Percentiles rank a stretch among this genome's conserved stretches.
Conservation (phyloP, 2,797 vertebrate species). For the Adelosebastes latens region DNA sequence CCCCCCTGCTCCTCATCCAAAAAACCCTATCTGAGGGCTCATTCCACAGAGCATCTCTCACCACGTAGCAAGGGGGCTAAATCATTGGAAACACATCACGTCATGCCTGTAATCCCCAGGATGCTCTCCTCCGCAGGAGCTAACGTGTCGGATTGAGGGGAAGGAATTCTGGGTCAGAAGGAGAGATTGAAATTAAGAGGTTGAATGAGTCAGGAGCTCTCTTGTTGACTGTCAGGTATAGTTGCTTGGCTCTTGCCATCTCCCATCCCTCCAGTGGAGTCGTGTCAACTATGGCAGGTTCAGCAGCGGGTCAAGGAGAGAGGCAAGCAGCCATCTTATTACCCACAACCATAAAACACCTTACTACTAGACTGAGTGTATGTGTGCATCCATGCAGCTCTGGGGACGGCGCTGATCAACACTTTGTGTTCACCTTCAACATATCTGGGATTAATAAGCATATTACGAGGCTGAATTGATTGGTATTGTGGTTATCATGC, state of each 20-base stretch:
- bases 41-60: constrained; percentile 72
- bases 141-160: constrained; percentile 38
- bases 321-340: constrained; percentile 65
- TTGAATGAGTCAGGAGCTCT: constrained; percentile 49
- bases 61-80: constrained; percentile 60
- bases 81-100: constrained; percentile 67
- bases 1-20: constrained; percentile 55
- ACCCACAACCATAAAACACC: constrained; percentile 63
- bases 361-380: constrained; percentile 12
- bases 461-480: neutral
- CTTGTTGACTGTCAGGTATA: constrained; percentile 60
- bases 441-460: neutral
- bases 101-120: constrained; percentile 61
- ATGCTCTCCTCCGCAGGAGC: constrained; percentile 50
- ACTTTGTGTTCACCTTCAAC: constrained; percentile 16
- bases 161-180: constrained; percentile 43
- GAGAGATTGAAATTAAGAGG: constrained; percentile 60
- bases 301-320: constrained; percentile 72
- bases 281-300: constrained; percentile 67
- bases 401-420: constrained; percentile 25
- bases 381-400: constrained; percentile 53
- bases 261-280: constrained; percentile 45
- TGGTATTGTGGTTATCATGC: neutral
- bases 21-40: constrained; percentile 68
- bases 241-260: constrained; percentile 39